A percentile compares a stretch with the other conserved stretches of the same genome.
Conservation (phyloP, 2,797 vertebrate genomes). For the Furcifer pardalis region DNA sequence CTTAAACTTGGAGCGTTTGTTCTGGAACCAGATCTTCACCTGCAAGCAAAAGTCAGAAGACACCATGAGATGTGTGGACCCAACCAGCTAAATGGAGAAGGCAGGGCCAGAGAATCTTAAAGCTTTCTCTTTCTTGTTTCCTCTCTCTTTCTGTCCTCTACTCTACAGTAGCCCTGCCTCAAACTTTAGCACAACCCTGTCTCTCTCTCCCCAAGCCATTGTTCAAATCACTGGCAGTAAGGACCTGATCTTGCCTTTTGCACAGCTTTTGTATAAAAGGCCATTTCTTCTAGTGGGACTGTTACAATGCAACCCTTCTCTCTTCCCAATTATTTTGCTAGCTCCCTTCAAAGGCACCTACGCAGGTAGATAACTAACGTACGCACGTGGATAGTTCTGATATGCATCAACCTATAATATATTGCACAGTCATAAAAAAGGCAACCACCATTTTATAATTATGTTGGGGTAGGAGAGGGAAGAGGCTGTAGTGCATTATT, state of each 20-base stretch:
- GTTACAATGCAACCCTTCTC: background rate
- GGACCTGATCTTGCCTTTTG: background rate
- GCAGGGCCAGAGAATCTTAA: too few relatives aligned
- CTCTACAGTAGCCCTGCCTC: background rate
- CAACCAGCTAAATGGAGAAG: background rate
- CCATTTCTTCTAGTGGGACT: background rate
- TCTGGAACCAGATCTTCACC: constrained; percentile 99
- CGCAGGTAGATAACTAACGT: background rate
- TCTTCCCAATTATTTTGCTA: background rate
- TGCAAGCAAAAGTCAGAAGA: constrained; percentile 70
- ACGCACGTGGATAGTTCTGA: background rate
- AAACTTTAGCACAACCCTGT: background rate
- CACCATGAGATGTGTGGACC: constrained; percentile 42
- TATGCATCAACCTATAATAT: background rate
- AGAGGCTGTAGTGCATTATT: too few relatives aligned
- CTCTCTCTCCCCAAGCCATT: background rate
- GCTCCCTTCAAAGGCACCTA: background rate
- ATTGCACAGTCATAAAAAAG: background rate
- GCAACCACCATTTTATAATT: background rate
- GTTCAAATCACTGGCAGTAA: background rate
- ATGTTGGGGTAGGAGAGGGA: background rate
- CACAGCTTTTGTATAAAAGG: background rate
- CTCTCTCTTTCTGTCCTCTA: background rate
- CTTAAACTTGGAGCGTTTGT: constrained; percentile 99
- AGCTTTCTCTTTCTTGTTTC: too few relatives aligned